Evolutionary conservation across 2,888 invertebrate species (phyloP), one percentile per base, ranked within the genome.

Genomic region (Cheilosia soror): DNA sequence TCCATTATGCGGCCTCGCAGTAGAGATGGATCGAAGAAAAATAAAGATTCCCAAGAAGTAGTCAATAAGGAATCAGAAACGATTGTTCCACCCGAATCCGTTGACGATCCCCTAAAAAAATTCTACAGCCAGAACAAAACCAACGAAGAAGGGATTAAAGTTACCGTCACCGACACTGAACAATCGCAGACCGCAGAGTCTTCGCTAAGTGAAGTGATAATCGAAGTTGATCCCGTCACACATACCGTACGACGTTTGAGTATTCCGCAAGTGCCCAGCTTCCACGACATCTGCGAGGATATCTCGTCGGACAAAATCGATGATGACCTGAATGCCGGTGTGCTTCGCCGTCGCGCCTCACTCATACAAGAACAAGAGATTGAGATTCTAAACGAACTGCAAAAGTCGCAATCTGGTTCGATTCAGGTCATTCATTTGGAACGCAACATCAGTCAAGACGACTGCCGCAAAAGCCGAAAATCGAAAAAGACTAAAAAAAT

Each of bases 1-100:
- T 95, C 95, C 87, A 96, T 96, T 0, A 93, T 95, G 88, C 92
- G 91, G 0, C 87, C 90, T 37, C 89, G 90, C 40, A 92, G 90
- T 87, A 91, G 89, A 87, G 90, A 89, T 3, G 88, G 88, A 3
- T 51, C 72, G 40, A 73, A 66, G 9, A 53, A 44, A 6, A 83
- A 49, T 2, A 88, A 89, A 33, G 88, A 89, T 25, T 87, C 87
- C 11, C 79, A 83, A 47, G 87, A 75, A 29, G 82, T 77, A 42
- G 89, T 88, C 49, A 87, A 88, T 15, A 89, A 89, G 60, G 66
- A 89, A 9, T 88, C 87, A n/a, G 81, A 68, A 9, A 69, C 37
- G n/a, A 40, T 87, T 7, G 87, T 93, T 80, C 93, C 92, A 89
- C 93, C 93, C 78, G 93, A 93, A 89, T 92, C 93, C 87, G 94